Conservation (phyloP, 2,888 invertebrate genomes). For the Seira musarum region DNA sequence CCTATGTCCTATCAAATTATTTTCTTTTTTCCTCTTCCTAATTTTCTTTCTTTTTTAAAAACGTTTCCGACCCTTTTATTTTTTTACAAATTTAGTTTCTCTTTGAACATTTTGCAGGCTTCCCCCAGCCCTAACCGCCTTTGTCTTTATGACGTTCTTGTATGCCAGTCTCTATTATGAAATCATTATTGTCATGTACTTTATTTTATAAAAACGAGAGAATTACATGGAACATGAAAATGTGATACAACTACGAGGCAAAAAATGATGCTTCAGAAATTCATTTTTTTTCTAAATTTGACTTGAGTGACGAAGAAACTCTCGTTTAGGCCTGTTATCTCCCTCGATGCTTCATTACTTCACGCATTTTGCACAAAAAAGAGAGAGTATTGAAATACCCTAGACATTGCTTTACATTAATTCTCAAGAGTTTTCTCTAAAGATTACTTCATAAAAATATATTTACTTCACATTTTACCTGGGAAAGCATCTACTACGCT, state of each 20-base stretch:
- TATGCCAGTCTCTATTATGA: conserved; percentile 29
- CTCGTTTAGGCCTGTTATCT: background rate
- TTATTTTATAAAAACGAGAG: too few species aligned
- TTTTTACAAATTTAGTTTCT: background rate
- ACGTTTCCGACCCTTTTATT: conserved; percentile 25
- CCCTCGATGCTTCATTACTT: conserved; percentile 16
- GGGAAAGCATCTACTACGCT: conserved; percentile 4
- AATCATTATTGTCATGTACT: conserved; percentile 16
- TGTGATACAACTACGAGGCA: too few species aligned
- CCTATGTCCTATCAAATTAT: conserved; percentile 35
- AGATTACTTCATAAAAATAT: conserved; percentile 35
- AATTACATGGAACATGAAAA: too few species aligned
- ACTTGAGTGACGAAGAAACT: background rate
- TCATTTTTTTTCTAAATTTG: conserved; percentile 13
- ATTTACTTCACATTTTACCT: conserved; percentile 21
- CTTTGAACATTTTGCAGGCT: conserved; percentile 16
- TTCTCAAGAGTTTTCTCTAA: conserved; percentile 43
- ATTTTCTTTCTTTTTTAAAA: conserved; percentile 31
- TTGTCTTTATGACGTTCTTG: conserved; percentile 25
- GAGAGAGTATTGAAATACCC: background rate
- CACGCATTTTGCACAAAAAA: conserved; percentile 8
- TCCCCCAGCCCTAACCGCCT: conserved; percentile 20
- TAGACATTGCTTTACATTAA: conserved; percentile 30
- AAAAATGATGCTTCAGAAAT: background rate
- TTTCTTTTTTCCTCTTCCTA: conserved; percentile 42